Evolutionary conservation across 2,888 invertebrate species (phyloP), one percentile per base, ranked within the genome.

Genomic region (Drosophila kambysellisi): DNA sequence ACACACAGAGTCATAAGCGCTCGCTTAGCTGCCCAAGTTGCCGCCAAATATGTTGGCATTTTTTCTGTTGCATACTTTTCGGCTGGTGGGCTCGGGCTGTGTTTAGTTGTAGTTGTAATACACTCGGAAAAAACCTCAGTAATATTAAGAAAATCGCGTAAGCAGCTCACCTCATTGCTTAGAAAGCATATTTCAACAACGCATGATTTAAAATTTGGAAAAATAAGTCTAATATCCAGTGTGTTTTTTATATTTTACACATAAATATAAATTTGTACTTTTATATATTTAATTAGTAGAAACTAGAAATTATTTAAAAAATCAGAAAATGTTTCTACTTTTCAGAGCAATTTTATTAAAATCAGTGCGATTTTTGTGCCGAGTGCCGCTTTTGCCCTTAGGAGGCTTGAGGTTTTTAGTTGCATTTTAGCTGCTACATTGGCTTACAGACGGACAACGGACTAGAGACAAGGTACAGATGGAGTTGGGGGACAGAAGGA

Each of bases 341-440:
- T 7, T 20, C 7, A 20, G 2, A 12, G 12, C 0, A 20, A 20
- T 46, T 12, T 20, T 12, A 12, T 4, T 46, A 46, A 20, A 6
- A 12, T 46, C 4, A 9, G n/a, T 0, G n/a, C 4, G 7, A 46
- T 20, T 46, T 20, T 15, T 12, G 20, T 46, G 61, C 17, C 17
- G 17, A 59, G 65, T 61, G 64, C 66, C 71, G 76, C 66, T 67
- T 54, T 59, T 35, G 61, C 53, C 76, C 82, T 65, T 69, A 78
- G 82, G 77, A 80, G 75, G 82, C 85, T 77, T 83, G 88, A 86
- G 84, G 86, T 86, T 84, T 88, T 80, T 77, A 86, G 82, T 83
- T 85, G 82, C 82, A 82, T 81, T 84, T 84, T 78, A 83, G 80
- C 74, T 79, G 84, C 74, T 75, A 84, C 84, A 86, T 86, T 85